Evolutionary conservation across 2,888 invertebrate genomes (phyloP).

Genomic region (Tiphia femorata): DNA sequence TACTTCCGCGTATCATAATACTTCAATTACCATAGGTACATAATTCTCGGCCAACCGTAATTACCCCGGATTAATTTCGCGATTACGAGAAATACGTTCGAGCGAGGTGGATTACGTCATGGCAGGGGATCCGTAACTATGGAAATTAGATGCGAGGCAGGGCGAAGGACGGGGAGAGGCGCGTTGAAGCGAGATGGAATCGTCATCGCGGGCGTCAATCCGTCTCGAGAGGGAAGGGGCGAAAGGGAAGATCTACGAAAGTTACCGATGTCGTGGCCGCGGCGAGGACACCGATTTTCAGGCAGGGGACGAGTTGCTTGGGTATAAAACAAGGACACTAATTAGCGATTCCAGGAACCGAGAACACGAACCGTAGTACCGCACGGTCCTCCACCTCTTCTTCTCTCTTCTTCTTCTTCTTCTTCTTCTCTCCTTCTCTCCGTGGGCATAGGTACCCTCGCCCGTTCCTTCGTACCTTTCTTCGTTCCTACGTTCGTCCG

Average conservation of each 20-base stretch:
- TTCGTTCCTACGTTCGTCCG: no score
- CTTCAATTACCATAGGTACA: no score
- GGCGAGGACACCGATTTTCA: slow-evolving; percentile 57
- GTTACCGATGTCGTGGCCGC: slow-evolving; percentile 20
- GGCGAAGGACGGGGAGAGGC: no score
- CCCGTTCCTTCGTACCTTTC: no score
- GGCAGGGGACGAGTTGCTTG: slow-evolving; percentile 44
- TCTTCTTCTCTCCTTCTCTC: neutral
- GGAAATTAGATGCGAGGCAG: no score
- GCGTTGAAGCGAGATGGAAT: slow-evolving; percentile 52
- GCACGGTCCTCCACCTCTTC: slow-evolving; percentile 18
- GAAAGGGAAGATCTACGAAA: slow-evolving; percentile 17
- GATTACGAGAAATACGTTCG: no score
- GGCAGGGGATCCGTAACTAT: no score
- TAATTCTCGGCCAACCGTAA: no score
- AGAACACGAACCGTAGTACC: slow-evolving; percentile 59
- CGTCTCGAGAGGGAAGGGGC: slow-evolving; percentile 37
- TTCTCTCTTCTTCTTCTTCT: neutral
- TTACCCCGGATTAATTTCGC: no score
- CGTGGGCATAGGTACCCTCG: no score
- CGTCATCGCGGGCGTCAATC: slow-evolving; percentile 59
- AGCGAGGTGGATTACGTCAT: no score
- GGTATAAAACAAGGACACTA: slow-evolving; percentile 67
- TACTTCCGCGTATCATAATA: no score
- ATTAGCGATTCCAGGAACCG: slow-evolving; percentile 68